These are phyloP conservation scores for Pseudochirops corinnae DNA, from an alignment of 2,797 vertebrate species.

Conservation along the genomic window DNA sequence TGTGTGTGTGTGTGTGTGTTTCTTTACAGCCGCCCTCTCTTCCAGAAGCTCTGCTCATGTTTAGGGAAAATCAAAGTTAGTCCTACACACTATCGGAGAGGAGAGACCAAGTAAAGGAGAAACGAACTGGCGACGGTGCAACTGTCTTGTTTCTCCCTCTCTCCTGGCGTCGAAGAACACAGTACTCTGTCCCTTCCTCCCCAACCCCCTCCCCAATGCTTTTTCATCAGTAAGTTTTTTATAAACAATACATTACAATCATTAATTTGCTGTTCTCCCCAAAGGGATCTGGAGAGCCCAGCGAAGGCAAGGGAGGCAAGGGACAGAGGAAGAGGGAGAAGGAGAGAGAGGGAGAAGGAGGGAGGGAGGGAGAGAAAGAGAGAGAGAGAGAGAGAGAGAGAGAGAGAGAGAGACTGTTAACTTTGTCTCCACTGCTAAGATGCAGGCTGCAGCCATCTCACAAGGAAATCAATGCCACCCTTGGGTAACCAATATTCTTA, in stretches of 20 bases:
- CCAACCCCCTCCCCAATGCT: not conserved
- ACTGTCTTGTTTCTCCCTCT: not conserved
- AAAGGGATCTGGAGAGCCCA: not conserved
- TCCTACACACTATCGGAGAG: not conserved
- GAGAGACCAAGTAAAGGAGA: not conserved
- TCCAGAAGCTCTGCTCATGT: conserved; percentile 3
- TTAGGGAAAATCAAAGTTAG: conserved; percentile 34
- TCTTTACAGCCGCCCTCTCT: not conserved
- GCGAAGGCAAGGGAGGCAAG: not conserved
- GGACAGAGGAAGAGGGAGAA: not conserved
- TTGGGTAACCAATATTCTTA: not conserved
- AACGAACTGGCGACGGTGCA: not conserved
- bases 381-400: not conserved
- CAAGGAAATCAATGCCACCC: not conserved
- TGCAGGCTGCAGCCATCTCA: not conserved
- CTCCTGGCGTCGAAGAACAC: not conserved
- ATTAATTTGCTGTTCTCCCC: not conserved
- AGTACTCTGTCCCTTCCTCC: not conserved
- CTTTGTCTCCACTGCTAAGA: not conserved
- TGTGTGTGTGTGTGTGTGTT: not conserved
- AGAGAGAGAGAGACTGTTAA: not conserved
- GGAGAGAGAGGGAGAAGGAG: accelerated
- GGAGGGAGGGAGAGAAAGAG: too few species aligned
- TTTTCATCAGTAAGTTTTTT: not conserved
- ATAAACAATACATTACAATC: conserved; percentile 11